Percentiles rank a stretch among this genome's conserved stretches.
phyloP scores from a whole-genome alignment of 2,113 vertebrate species.

The Sminthopsis crassicaudata region DNA sequence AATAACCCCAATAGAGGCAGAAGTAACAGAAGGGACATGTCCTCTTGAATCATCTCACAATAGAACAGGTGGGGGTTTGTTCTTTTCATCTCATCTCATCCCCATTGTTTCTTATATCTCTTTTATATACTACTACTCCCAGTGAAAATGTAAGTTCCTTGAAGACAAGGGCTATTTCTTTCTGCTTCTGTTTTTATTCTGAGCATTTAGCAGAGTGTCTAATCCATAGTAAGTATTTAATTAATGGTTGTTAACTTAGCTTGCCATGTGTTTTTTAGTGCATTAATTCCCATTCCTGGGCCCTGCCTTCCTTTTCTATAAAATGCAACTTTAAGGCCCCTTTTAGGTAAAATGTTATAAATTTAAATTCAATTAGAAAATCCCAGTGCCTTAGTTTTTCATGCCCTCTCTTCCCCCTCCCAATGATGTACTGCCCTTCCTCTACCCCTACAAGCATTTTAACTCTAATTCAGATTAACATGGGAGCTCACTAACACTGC shows the following conservation, averaged over 20 bases:
- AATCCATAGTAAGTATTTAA: not conserved
- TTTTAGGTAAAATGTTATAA: not conserved
- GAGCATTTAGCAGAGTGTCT: not conserved
- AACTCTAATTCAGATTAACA: conserved; percentile 73
- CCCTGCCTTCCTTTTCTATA: not conserved
- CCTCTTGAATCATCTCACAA: not conserved
- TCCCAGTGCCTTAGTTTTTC: not conserved
- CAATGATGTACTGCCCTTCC: not conserved
- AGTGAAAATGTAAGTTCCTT: not conserved
- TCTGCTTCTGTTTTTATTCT: not conserved
- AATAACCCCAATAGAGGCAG: not conserved
- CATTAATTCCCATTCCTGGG: not conserved
- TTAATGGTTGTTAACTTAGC: not conserved
- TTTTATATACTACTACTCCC: not conserved
- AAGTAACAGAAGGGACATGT: not conserved
- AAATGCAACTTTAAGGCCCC: not conserved
- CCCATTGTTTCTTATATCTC: not conserved
- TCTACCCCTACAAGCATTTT: not conserved
- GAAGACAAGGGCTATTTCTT: not conserved
- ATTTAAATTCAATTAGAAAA: not conserved
- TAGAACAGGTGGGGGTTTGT: not conserved
- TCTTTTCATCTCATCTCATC: not conserved
- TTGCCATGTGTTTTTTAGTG: not conserved
- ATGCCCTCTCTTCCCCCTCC: not conserved
- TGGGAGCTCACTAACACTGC: conserved; percentile 66